Evolutionary conservation across 2,113 vertebrate species (phyloP).

Genomic region (Malurus melanocephalus): DNA sequence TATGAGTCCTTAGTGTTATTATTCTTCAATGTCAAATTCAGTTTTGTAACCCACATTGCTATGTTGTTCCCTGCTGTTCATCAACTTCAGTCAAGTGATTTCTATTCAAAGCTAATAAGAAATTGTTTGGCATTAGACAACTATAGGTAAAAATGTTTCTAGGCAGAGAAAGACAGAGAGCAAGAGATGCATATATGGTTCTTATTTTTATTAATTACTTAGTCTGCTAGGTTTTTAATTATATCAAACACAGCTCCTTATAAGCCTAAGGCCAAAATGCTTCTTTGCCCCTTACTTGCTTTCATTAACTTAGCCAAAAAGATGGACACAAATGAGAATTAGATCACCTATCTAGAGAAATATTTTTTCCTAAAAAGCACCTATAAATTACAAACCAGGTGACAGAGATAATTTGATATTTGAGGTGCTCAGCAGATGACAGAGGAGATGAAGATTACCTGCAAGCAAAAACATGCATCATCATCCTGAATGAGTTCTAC

Average conservation of each 20-base stretch:
- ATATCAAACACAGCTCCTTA: neutral
- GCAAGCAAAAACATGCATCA: neutral
- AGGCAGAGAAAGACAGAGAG: neutral
- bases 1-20: neutral
- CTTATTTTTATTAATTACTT: slow-evolving; percentile 1
- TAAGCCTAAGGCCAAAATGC: neutral
- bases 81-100: neutral
- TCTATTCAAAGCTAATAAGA: slow-evolving; percentile 12
- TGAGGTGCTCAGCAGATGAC: neutral
- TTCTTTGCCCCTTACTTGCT: neutral
- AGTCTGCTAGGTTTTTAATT: neutral
- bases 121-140: neutral
- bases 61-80: neutral
- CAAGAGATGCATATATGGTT: neutral
- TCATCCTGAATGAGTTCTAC: neutral
- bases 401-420: neutral
- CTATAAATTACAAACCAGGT: neutral
- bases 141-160: neutral
- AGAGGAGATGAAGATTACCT: neutral
- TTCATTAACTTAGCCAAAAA: neutral
- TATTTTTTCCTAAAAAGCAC: neutral
- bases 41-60: neutral
- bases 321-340: neutral
- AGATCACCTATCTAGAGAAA: neutral
- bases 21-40: neutral